These are phyloP conservation scores for Daphoenositta chrysoptera DNA, from an alignment of 2,113 vertebrate genomes.

Conservation along the genomic window DNA sequence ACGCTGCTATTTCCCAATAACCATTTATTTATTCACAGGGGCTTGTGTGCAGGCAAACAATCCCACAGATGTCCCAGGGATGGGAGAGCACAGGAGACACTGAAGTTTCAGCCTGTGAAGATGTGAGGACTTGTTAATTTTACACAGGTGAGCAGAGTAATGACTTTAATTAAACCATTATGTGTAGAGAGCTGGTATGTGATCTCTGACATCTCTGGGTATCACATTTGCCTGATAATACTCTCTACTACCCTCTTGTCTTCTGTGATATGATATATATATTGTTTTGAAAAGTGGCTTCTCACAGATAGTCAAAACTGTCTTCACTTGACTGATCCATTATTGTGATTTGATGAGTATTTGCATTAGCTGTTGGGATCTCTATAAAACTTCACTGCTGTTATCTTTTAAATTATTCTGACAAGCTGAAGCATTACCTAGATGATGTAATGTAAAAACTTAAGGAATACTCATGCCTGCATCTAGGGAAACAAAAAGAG, in stretches of 20 bases:
- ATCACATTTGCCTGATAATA: background rate
- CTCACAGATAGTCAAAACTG: background rate
- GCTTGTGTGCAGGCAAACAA: background rate
- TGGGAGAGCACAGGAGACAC: background rate
- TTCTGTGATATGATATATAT: background rate
- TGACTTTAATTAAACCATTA: background rate
- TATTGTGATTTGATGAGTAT: background rate
- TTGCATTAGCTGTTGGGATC: background rate
- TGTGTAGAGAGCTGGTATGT: background rate
- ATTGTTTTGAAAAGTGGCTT: slow-evolving; percentile 1
- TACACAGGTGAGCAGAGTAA: background rate
- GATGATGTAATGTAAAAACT: background rate
- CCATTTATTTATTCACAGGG: background rate
- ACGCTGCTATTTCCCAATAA: background rate
- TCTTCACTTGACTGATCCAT: background rate
- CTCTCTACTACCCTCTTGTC: background rate
- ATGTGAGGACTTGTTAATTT: background rate
- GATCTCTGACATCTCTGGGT: background rate
- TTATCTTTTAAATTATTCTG: background rate
- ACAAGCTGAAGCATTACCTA: background rate
- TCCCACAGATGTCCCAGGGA: background rate
- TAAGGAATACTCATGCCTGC: background rate
- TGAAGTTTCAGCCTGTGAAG: background rate
- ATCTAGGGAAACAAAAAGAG: background rate
- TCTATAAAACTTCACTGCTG: background rate